These are phyloP conservation scores for Gastracanthus pulcherrimus DNA, from an alignment of 2,888 invertebrate genomes.

Conservation along the genomic window DNA sequence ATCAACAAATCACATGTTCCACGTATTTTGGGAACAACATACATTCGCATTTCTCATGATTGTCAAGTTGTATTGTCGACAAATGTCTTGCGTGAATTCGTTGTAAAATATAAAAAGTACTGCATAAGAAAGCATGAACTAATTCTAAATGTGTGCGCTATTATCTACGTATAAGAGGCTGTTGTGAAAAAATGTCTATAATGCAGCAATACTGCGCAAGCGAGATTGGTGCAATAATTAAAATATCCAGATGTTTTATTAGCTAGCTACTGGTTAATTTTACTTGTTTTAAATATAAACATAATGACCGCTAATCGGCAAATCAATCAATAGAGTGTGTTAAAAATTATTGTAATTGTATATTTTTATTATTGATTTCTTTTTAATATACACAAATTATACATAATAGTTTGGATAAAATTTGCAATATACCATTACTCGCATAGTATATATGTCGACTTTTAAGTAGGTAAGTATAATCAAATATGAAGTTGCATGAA, in stretches of 20 bases:
- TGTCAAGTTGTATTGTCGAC: not conserved
- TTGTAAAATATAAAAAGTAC: conserved; percentile 9
- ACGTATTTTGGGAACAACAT: too few species aligned
- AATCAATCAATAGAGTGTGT: not conserved
- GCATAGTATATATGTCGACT: too few species aligned
- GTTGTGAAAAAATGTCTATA: conserved; percentile 7
- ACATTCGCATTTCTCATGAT: too few species aligned
- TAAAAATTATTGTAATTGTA: too few species aligned
- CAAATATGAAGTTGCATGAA: too few species aligned
- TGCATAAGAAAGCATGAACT: conserved; percentile 5
- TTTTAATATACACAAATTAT: too few species aligned
- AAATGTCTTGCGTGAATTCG: too few species aligned
- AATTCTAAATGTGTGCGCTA: conserved; percentile 1
- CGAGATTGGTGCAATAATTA: conserved; percentile 42
- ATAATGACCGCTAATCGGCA: not conserved
- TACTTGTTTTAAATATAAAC: conserved; percentile 17
- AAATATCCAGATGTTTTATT: conserved; percentile 23
- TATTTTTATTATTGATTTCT: too few species aligned
- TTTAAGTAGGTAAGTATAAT: too few species aligned
- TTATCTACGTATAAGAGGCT: conserved; percentile 10
- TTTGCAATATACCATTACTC: too few species aligned
- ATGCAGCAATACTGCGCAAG: conserved; percentile 43
- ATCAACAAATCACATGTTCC: too few species aligned
- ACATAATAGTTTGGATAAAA: too few species aligned
- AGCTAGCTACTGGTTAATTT: conserved; percentile 36